Evolutionary conservation across 2,113 vertebrate genomes (phyloP), one percentile per base, ranked within the genome.

Genomic region (Origma solitaria): DNA sequence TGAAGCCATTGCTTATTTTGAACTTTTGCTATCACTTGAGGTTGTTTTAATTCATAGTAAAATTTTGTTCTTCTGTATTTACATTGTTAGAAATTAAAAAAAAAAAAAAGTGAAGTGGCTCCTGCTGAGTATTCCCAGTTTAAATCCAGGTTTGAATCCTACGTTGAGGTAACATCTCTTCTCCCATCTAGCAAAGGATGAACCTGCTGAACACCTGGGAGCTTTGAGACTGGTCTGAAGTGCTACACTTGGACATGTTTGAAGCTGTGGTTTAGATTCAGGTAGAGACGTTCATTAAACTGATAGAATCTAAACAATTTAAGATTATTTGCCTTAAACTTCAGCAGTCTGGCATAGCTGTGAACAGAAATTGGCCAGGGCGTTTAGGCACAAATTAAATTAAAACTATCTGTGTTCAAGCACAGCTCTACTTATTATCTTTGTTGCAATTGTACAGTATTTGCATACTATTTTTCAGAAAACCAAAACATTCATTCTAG

Each of bases 231-330:
- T 92, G 44, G 57, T 86, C 92, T 77, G 54, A 77, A 96, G 66
- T 0, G 0, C 54, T 50, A 11, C 27, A n/a, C 38, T 88, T 86
- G 44, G 45, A 61, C 31, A 10, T 28, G 31, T 64, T 86, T 4
- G 28, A 83, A 88, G 56, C n/a, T 1, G 4, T 28, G 56, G 37
- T 64, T 93, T 89, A 54, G 30, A 31, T 87, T 87, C n/a, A 86
- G 66, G n/a, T 68, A 61, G 68, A 81, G n/a, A 35, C 64, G 1
- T 83, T 95, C 66, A 89, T 94, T 95, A 94, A 89, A 79, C 44
- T 89, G 81, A 89, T 95, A 85, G 84, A 64, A 94, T 96, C 94
- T 73, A 62, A 84, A 24, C 40, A 78, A 61, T 87, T 88, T 72
- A 56, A 81, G 33, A 68, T 87, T 77, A 62, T 84, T 92, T 58